These are phyloP conservation scores for Xenopus petersii DNA, from an alignment of 2,797 vertebrate species.

Conservation along the genomic window DNA sequence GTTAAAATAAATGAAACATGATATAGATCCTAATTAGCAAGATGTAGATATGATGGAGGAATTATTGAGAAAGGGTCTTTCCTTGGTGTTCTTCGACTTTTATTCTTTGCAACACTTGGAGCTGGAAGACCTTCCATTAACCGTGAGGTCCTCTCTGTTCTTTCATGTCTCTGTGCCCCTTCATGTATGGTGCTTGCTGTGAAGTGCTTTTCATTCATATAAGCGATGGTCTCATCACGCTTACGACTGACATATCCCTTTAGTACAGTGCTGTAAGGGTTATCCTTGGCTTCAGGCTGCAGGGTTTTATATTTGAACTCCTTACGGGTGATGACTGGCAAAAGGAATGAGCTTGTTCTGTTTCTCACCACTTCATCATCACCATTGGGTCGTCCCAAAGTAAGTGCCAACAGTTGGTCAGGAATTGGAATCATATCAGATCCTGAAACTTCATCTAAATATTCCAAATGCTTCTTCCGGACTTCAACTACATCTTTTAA, in stretches of 20 bases:
- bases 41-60: conserved; percentile 46
- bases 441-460: conserved; percentile 63
- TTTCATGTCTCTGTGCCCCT: conserved; percentile 59
- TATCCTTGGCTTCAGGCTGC: conserved; percentile 56
- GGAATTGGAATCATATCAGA: conserved; percentile 67
- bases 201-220: conserved; percentile 66
- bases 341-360: conserved; percentile 57
- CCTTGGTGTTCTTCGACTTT: conserved; percentile 50
- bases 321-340: conserved; percentile 68
- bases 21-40: conserved; percentile 1
- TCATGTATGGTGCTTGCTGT: conserved; percentile 66
- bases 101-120: conserved; percentile 50
- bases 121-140: conserved; percentile 62
- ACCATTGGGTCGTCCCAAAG: conserved; percentile 53
- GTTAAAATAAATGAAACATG: no score
- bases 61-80: conserved; percentile 61
- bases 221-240: conserved; percentile 67
- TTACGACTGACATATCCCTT: conserved; percentile 69
- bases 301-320: conserved; percentile 69
- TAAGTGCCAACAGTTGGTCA: conserved; percentile 50
- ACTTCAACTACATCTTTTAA: conserved; percentile 64
- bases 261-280: conserved; percentile 66
- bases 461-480: conserved; percentile 53
- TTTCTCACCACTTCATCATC: conserved; percentile 33
- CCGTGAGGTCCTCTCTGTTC: conserved; percentile 56